Evolutionary conservation across 1,140 invertebrate species (phyloP), one percentile per base, ranked within the genome.

Genomic region (Proctacanthus coquilletti): DNA sequence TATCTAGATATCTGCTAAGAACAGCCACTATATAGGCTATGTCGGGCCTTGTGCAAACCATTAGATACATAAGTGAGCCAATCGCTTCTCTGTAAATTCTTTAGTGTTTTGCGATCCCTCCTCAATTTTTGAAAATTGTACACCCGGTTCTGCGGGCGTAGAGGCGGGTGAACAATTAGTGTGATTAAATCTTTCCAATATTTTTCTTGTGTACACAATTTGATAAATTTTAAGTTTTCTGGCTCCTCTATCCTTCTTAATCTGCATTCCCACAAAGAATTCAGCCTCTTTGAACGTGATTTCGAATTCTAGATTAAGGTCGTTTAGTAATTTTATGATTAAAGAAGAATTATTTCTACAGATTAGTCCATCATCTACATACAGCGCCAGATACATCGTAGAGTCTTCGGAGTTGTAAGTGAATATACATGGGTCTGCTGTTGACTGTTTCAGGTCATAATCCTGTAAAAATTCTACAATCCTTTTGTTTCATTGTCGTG

Each of bases 21-120:
- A 48, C 44, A 38, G 47, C 49, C 2, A 56, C 56, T 21, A 41
- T 44, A 50, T 50, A 50, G 33, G 45, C 40, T 10, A 63, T 54
- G 45, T 63, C 58, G 21, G 58, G 61, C 23, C 55, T 46, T 34
- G 50, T 58, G 25, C 51, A 51, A 10, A 45, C 43, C 1, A 53
- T 44, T n/a, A 63, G 36, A 32, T 60, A 61, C 31, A 64, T 46
- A 5, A 65, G 41, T 11, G 50, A 43, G n/a, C 59, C 53, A 14
- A 63, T 49, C 3, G 47, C 45, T 49, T 57, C 46, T 41, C 48
- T 39, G 38, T 53, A 55, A 18, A 41, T 29, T 41, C 46, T 21
- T 15, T 17, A 39, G 51, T 10, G 45, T 36, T 0, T 20, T 20
- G 1, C n/a, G n/a, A n/a, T n/a, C n/a, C n/a, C n/a, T n/a, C n/a